Base-by-base conservation (phyloP, 23 tunicate genomes). In the Ciona savignyi region DNA sequence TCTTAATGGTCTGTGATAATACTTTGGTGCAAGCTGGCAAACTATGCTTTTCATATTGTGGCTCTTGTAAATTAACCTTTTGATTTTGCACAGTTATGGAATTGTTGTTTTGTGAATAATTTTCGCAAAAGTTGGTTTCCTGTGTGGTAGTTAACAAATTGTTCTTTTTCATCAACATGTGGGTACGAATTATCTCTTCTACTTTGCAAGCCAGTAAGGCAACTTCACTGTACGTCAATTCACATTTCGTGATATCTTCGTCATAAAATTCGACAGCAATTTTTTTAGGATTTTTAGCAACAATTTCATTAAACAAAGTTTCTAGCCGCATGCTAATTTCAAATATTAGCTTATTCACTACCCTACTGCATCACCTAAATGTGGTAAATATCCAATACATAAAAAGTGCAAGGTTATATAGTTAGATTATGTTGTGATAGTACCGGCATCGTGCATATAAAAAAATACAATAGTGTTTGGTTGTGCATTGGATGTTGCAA, bases 191-290 rank as follows among this genome's bases (percentile, higher is more conserved):
- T 42, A 42, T 6, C 15, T 42, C 15, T 42, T 15, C 15, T 6
- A 42, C 56, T 42, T 42, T 29, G 27, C 0, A 31, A 35, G 75
- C 77, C 3, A 2, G 60, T 0, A 23, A 4, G 19, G 27, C n/a
- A 4, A 79, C 70, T 11, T 71, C 27, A 22, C 30, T 30, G 60
- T 79, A 71, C 0, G 77, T 70, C 32, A 62, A 67, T 4, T 71
- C 23, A 60, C 32, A 1, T 25, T 72, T 48, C 22, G 3, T 0
- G 22, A 15, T 3, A 31, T 20, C 56, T 15, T 67, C 84, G 32
- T 71, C 70, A 34, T 51, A 71, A 61, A 56, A 71, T 71, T 79
- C 77, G 23, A 71, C 69, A n/a, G 84, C 84, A 30, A 26, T 31
- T 21, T 79, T 71, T 28, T 22, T 15, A 0, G 77, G 34, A 62